Percentiles rank a stretch among this genome's conserved stretches.
These are phyloP conservation scores for Triplophysa yarkandensis DNA, from an alignment of 2,797 vertebrate species.

Conservation along the genomic window DNA sequence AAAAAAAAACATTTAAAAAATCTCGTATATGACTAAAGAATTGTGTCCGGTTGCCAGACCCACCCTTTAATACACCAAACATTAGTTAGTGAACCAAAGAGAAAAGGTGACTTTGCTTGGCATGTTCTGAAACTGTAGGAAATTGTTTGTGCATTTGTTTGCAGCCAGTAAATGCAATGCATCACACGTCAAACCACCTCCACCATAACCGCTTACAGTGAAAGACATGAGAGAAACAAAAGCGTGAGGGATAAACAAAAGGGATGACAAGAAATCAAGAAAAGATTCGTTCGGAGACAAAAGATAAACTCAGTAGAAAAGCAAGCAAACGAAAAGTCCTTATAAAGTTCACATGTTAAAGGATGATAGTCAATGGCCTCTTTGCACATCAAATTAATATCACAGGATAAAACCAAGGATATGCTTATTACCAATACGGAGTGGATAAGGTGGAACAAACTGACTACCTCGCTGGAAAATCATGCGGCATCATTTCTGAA, in stretches of 20 bases:
- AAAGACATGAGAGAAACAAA: conserved; percentile 58
- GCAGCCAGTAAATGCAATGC: conserved; percentile 70
- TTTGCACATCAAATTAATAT: conserved; percentile 37
- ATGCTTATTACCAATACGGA: conserved; percentile 20
- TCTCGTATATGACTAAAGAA: neutral
- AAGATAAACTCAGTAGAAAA: conserved; percentile 37
- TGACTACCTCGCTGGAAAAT: conserved; percentile 21
- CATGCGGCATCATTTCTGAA: conserved; percentile 26
- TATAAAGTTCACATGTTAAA: conserved; percentile 11
- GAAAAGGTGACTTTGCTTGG: conserved; percentile 8
- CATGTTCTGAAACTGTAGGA: conserved; percentile 30
- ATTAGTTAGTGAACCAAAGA: conserved; percentile 46
- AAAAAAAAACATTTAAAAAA: no score
- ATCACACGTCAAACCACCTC: conserved; percentile 62
- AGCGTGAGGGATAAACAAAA: conserved; percentile 54
- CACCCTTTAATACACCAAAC: conserved; percentile 64
- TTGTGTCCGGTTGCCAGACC: conserved; percentile 54
- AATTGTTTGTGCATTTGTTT: conserved; percentile 52
- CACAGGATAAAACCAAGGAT: conserved; percentile 30
- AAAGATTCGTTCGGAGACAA: conserved; percentile 26
- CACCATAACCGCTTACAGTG: conserved; percentile 50
- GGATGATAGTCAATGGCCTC: conserved; percentile 29
- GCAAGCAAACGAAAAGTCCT: conserved; percentile 46
- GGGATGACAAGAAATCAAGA: conserved; percentile 48
- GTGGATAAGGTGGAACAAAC: conserved; percentile 31